Conservation (phyloP, 1,140 invertebrate genomes). For the Leucophenga varia region DNA sequence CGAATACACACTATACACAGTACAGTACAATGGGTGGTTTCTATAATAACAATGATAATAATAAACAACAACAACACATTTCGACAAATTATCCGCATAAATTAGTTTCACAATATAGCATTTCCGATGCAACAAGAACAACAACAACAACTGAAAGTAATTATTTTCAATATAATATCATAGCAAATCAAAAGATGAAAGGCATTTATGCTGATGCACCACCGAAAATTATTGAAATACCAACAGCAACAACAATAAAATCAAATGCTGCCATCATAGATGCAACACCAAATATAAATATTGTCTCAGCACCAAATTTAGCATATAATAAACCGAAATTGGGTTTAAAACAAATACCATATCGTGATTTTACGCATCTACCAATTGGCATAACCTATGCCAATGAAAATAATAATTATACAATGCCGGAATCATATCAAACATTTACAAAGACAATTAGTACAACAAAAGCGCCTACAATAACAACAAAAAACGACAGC, state of each 20-base stretch:
- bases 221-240: slow-evolving; percentile 30
- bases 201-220: slow-evolving; percentile 24
- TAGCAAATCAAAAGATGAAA: slow-evolving; percentile 53
- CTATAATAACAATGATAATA: slow-evolving; percentile 58
- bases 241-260: too few relatives aligned
- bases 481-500: background rate
- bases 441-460: slow-evolving; percentile 32
- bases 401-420: slow-evolving; percentile 15
- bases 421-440: slow-evolving; percentile 42
- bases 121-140: slow-evolving; percentile 13
- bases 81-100: slow-evolving; percentile 28
- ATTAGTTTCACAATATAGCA: slow-evolving; percentile 45
- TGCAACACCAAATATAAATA: slow-evolving; percentile 38
- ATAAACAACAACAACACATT: slow-evolving; percentile 23
- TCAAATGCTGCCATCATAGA: slow-evolving; percentile 35
- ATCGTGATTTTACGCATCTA: slow-evolving; percentile 23
- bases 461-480: slow-evolving; percentile 19
- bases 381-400: slow-evolving; percentile 36
- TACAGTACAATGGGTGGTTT: slow-evolving; percentile 60
- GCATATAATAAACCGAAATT: slow-evolving; percentile 19
- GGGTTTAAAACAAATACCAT: slow-evolving; percentile 26
- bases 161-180: slow-evolving; percentile 49
- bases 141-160: slow-evolving; percentile 43
- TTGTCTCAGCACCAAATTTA: slow-evolving; percentile 39
- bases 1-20: slow-evolving; percentile 56